Base-by-base conservation (phyloP, 1,140 invertebrate genomes). In the Homalodisca vitripennis region DNA sequence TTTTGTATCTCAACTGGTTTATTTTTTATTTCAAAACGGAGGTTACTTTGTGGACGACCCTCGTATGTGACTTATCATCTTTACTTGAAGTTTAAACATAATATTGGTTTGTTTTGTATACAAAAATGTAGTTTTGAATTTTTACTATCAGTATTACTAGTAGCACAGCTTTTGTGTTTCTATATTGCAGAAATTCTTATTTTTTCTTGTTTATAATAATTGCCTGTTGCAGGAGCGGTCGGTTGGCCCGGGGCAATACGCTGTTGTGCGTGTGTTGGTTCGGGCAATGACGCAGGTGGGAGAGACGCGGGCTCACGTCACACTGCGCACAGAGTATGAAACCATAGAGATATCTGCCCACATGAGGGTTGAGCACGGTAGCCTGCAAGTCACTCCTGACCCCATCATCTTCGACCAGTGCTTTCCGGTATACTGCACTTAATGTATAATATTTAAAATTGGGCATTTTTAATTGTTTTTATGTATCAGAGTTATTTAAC, bases 351-450 rank as follows among this genome's bases (percentile, higher is more conserved):
- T 89, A 29, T 84, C 85, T 0, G 84, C 90, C 17, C 81, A 84
- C 65, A 87, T 89, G 78, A 80, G 82, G 73, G 83, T 88, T 6
- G 84, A 86, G 0, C 80, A 85, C 51, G 88, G 87, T 31, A 84
- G 82, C 73, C 73, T 86, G 63, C 79, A 83, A 67, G 82, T 89
- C 47, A 82, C 85, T 26, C 82, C 88, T 31, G 85, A 88, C 72
- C 84, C 85, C 72, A 77, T 94, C 17, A 80, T 87, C 53, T 92
- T 94, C 78, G 85, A 89, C 69, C 87, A 92, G 79, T 91, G 90
- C 73, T 94, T 93, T 85, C 93, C 93, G 34, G 91, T 92, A 83
- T 86, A n/a, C n/a, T 86, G 86, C n/a, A n/a, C n/a, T n/a, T n/a
- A n/a, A n/a, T n/a, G n/a, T n/a, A n/a, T 12, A 46, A 46, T 46